A percentile compares a stretch with the other conserved stretches of the same genome.
Conservation (phyloP, 2,888 invertebrate genomes). For the Chironomus riparius region DNA sequence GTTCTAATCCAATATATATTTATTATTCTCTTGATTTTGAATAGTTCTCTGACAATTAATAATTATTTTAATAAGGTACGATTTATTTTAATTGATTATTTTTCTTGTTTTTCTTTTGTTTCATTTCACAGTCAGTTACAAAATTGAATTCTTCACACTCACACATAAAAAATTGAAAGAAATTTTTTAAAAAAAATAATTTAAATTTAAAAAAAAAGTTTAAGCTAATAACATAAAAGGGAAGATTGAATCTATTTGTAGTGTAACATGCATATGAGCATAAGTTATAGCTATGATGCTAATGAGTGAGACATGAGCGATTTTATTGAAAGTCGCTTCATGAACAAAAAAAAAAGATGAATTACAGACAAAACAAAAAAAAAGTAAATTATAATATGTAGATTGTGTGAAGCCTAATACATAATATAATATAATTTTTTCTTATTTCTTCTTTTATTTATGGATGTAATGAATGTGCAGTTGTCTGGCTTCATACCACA, state of each 20-base stretch:
- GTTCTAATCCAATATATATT: no score
- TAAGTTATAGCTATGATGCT: constrained; percentile 19
- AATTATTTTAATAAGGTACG: no score
- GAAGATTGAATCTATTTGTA: not conserved
- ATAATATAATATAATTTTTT: not conserved
- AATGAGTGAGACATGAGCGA: constrained; percentile 25
- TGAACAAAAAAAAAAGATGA: not conserved
- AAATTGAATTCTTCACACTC: constrained; percentile 27
- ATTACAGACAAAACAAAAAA: not conserved
- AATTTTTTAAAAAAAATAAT: not conserved
- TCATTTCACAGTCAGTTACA: constrained; percentile 26
- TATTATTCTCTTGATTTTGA: constrained; percentile 26
- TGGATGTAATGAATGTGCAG: not conserved
- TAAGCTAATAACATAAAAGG: not conserved
- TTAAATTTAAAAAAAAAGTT: not conserved
- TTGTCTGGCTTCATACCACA: constrained; percentile 10
- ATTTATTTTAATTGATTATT: constrained; percentile 22
- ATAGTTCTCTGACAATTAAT: no score
- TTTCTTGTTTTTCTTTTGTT: constrained; percentile 16
- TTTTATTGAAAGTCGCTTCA: not conserved
- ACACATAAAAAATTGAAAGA: constrained; percentile 10
- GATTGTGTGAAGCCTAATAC: not conserved
- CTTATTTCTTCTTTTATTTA: not conserved
- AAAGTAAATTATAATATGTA: not conserved
- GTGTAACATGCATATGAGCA: not conserved